Evolutionary conservation across 2,113 vertebrate species (phyloP).

Genomic region (Axis porcinus): DNA sequence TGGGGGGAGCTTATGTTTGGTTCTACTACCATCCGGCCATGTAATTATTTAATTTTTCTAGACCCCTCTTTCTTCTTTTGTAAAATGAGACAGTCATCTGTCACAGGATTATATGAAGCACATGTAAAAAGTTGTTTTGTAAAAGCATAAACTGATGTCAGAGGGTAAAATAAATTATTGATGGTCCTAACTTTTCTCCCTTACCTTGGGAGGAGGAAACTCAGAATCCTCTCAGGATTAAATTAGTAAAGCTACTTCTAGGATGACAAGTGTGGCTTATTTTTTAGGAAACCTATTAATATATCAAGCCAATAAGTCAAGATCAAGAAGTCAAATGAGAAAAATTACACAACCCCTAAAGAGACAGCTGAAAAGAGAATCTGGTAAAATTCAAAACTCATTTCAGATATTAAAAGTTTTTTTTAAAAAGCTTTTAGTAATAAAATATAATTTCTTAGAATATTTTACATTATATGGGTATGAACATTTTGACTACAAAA

Average conservation of each 20-base stretch:
- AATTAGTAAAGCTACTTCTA: not conserved
- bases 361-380: not conserved
- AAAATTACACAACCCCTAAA: not conserved
- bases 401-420: not conserved
- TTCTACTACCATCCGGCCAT: not conserved
- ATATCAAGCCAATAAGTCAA: not conserved
- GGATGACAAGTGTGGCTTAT: not conserved
- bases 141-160: not conserved
- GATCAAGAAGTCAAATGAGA: not conserved
- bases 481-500: not conserved
- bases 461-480: not conserved
- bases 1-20: not conserved
- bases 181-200: not conserved
- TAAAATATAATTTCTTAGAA: not conserved
- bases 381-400: not conserved
- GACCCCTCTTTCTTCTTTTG: not conserved
- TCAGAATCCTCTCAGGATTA: not conserved
- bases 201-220: not conserved
- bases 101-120: not conserved
- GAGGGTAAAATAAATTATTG: not conserved
- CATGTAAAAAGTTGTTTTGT: not conserved
- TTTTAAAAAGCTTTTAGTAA: not conserved
- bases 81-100: not conserved
- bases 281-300: constrained; percentile 15
- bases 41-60: not conserved